Evolutionary conservation across 2,888 invertebrate species (phyloP).

Genomic region (Agonopterix arenella): DNA sequence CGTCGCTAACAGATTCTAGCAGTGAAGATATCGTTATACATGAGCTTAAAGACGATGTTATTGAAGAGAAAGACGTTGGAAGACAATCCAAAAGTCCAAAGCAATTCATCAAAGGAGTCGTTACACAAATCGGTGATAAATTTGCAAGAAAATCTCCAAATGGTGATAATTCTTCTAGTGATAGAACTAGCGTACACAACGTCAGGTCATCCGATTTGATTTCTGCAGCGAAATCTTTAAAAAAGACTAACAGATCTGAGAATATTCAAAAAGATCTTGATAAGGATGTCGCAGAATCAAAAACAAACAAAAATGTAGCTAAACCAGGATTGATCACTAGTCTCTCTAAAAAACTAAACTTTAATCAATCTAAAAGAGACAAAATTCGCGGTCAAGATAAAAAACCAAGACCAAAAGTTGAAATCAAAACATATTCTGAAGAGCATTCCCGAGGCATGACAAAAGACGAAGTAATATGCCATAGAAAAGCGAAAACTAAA

Average conservation of each 20-base stretch:
- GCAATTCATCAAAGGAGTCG: slow-evolving; percentile 42
- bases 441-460: slow-evolving; percentile 47
- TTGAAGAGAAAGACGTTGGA: slow-evolving; percentile 15
- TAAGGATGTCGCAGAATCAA: slow-evolving; percentile 16
- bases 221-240: slow-evolving; percentile 43
- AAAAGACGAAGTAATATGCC: slow-evolving; percentile 59
- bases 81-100: slow-evolving; percentile 43
- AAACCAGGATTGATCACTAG: slow-evolving; percentile 55
- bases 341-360: slow-evolving; percentile 52
- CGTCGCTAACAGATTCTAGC: slow-evolving; percentile 60
- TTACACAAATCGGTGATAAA: slow-evolving; percentile 43
- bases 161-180: slow-evolving; percentile 20
- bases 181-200: slow-evolving; percentile 50
- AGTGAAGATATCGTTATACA: slow-evolving; percentile 56
- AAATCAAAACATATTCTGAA: slow-evolving; percentile 62
- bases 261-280: slow-evolving; percentile 11
- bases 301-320: slow-evolving; percentile 27
- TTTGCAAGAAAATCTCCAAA: slow-evolving; percentile 30
- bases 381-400: slow-evolving; percentile 35
- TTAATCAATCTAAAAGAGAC: slow-evolving; percentile 55
- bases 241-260: slow-evolving; percentile 29
- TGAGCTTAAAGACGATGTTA: slow-evolving; percentile 29
- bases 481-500: slow-evolving; percentile 62
- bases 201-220: slow-evolving; percentile 50
- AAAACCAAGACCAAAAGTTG: slow-evolving; percentile 50